Evolutionary conservation across 2,888 invertebrate species (phyloP).

Genomic region (Cephus pygmeus): DNA sequence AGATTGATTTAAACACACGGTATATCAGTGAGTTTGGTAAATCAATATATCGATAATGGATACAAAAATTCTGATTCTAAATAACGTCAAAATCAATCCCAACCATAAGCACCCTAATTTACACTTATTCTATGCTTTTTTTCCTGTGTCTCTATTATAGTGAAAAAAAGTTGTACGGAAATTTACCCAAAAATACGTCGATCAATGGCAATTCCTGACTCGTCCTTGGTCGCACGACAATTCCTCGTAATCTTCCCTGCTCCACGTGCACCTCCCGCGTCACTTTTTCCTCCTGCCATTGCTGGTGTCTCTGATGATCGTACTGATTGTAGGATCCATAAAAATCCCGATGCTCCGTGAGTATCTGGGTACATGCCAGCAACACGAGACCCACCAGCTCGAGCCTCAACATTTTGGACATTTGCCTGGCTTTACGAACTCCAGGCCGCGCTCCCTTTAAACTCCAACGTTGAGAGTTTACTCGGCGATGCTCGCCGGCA

Average conservation of each 20-base stretch:
- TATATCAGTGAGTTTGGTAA: too few species aligned
- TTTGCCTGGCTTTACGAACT: constrained; percentile 14
- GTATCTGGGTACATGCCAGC: constrained; percentile 56
- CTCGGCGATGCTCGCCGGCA: not conserved
- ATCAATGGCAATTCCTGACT: constrained; percentile 74
- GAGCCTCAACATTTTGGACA: constrained; percentile 55
- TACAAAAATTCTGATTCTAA: too few species aligned
- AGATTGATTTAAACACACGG: too few species aligned
- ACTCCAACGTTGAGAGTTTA: not conserved
- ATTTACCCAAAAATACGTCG: constrained; percentile 76
- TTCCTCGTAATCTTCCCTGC: constrained; percentile 77
- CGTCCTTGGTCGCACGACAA: constrained; percentile 74
- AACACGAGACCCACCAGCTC: constrained; percentile 54
- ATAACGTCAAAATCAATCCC: too few species aligned
- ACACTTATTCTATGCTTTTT: too few species aligned
- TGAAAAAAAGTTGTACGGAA: not conserved
- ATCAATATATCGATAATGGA: too few species aligned
- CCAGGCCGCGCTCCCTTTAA: too few species aligned
- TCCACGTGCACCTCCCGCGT: constrained; percentile 74
- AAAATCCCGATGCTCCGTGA: constrained; percentile 55
- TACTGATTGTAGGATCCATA: constrained; percentile 45
- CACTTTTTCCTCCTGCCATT: constrained; percentile 63
- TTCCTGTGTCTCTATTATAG: too few species aligned
- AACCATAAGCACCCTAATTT: too few species aligned
- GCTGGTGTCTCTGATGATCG: constrained; percentile 41